phyloP scores from a whole-genome alignment of 2,888 invertebrate genomes.

The Emmelina monodactyla region DNA sequence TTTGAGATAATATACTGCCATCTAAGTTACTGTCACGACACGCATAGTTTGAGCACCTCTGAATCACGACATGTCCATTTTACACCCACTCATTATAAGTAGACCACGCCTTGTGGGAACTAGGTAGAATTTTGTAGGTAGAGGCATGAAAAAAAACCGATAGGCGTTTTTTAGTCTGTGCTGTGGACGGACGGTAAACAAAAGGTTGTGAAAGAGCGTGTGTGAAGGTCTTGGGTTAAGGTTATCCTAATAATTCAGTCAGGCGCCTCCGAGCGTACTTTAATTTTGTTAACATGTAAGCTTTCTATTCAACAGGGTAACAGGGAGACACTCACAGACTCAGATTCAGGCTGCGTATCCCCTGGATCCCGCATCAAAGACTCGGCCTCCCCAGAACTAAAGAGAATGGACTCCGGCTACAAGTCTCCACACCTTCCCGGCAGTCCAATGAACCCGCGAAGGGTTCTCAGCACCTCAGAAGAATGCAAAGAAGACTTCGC shows the following conservation, averaged over 20 bases:
- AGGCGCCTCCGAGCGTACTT: no score
- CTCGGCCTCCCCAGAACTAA: conserved; percentile 60
- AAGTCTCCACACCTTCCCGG: conserved; percentile 55
- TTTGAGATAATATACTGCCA: background rate
- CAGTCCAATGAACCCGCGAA: conserved; percentile 49
- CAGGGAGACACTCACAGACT: conserved; percentile 61
- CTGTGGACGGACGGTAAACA: no score
- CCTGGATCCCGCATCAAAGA: conserved; percentile 62
- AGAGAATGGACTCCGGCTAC: conserved; percentile 63
- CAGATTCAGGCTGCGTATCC: conserved; percentile 63
- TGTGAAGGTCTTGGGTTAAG: no score
- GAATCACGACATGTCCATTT: conserved; percentile 9
- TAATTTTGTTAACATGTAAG: background rate
- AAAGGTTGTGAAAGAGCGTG: no score
- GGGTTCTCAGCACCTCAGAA: conserved; percentile 40
- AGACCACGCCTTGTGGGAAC: no score
- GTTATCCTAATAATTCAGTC: no score
- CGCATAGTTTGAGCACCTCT: no score
- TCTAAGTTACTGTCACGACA: background rate
- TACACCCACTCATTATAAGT: no score
- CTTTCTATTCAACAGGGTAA: conserved; percentile 39
- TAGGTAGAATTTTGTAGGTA: no score
- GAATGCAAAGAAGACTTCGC: conserved; percentile 59
- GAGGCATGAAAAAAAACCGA: no score
- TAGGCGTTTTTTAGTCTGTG: no score